These are phyloP conservation scores for Melinaea marsaeus DNA, from an alignment of 2,888 invertebrate species.

Conservation along the genomic window DNA sequence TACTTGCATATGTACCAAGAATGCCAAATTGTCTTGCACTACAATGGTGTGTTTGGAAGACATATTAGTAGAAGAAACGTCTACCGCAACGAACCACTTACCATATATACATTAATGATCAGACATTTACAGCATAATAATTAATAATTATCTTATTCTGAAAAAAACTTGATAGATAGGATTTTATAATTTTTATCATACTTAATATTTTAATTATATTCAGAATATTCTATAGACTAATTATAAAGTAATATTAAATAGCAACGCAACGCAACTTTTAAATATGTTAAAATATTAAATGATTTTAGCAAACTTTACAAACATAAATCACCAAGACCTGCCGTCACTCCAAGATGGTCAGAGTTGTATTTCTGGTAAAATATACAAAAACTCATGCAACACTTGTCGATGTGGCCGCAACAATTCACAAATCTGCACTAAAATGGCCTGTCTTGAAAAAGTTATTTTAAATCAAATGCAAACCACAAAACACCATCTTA, in stretches of 20 bases:
- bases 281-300: neutral
- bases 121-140: no score
- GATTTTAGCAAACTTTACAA: conserved; percentile 19
- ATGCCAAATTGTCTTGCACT: conserved; percentile 41
- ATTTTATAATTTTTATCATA: no score
- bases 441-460: conserved; percentile 49
- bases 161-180: no score
- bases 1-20: conserved; percentile 43
- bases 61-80: conserved; percentile 31
- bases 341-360: conserved; percentile 48
- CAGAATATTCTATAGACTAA: no score
- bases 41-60: conserved; percentile 49
- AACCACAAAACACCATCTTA: neutral
- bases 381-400: conserved; percentile 57
- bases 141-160: no score
- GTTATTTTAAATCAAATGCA: neutral
- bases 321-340: conserved; percentile 27
- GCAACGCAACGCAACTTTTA: no score
- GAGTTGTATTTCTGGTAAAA: conserved; percentile 43
- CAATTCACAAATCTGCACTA: conserved; percentile 55
- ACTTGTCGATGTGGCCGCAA: conserved; percentile 49
- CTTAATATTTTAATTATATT: no score
- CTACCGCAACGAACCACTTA: neutral
- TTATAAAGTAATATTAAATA: no score
- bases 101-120: no score